Evolutionary conservation across 2,888 invertebrate species (phyloP).

Genomic region (Tridacna crocea): DNA sequence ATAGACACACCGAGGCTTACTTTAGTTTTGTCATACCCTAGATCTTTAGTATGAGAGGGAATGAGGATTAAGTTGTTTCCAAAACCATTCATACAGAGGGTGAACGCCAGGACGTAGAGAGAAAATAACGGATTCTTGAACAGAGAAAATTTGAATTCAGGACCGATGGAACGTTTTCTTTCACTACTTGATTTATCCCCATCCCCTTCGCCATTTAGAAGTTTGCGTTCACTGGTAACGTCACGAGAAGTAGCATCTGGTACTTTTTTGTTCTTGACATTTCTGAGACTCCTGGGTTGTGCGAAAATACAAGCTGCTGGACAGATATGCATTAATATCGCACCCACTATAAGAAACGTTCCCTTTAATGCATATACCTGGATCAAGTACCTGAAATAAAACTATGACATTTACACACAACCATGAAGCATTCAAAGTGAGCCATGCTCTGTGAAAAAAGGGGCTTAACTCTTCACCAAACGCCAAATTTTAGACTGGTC

Average conservation of each 20-base stretch:
- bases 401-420: conserved; percentile 25
- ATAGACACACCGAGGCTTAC: conserved; percentile 86
- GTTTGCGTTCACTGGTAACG: background rate
- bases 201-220: conserved; percentile 31
- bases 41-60: conserved; percentile 89
- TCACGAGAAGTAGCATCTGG: conserved; percentile 11
- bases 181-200: background rate
- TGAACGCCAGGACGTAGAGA: conserved; percentile 89
- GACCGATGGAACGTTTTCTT: conserved; percentile 16
- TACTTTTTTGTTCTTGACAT: conserved; percentile 12
- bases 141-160: conserved; percentile 43
- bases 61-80: conserved; percentile 91
- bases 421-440: too few species aligned
- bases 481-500: too few species aligned
- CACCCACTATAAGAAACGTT: conserved; percentile 55
- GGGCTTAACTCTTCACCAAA: too few species aligned
- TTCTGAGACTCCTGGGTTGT: conserved; percentile 49
- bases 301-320: conserved; percentile 50
- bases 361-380: conserved; percentile 50
- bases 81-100: conserved; percentile 91
- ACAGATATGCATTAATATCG: conserved; percentile 45
- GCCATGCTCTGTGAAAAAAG: too few species aligned
- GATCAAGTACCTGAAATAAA: conserved; percentile 52
- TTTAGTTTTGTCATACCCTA: conserved; percentile 86
- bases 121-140: conserved; percentile 85